These are phyloP conservation scores for Bovichtus variegatus DNA, from an alignment of 2,797 vertebrate genomes.

Conservation along the genomic window DNA sequence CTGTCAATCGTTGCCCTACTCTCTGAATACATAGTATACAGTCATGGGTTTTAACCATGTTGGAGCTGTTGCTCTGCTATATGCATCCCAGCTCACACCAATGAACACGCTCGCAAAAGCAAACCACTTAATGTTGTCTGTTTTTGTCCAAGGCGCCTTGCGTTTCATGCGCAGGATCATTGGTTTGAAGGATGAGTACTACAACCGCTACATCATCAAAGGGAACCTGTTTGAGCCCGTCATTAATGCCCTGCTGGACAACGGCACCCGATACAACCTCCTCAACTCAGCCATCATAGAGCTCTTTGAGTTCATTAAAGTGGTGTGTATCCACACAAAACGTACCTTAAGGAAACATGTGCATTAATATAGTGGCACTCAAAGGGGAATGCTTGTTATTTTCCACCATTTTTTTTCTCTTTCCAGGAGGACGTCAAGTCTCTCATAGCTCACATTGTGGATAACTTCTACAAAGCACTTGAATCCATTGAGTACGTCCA, in stretches of 20 bases:
- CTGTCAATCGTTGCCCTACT: not conserved
- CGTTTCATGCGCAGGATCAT: constrained; percentile 99
- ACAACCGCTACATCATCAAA: constrained; percentile 99
- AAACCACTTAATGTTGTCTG: not conserved
- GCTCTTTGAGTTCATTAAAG: constrained; percentile 98
- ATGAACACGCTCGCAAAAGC: not conserved
- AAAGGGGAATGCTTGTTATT: not conserved
- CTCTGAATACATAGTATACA: no score
- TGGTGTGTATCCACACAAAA: constrained; percentile 85
- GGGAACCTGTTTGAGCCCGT: constrained; percentile 99
- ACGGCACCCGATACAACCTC: constrained; percentile 97
- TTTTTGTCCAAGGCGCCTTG: constrained; percentile 89
- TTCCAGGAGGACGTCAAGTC: constrained; percentile 97
- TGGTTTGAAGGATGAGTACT: constrained; percentile 98
- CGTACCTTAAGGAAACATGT: not conserved
- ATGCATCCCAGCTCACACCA: not conserved
- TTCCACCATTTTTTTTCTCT: not conserved
- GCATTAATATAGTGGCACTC: not conserved
- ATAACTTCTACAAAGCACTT: constrained; percentile 99
- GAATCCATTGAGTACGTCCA: constrained; percentile 99
- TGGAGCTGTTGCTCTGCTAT: not conserved
- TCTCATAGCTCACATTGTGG: constrained; percentile 98
- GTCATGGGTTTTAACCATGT: not conserved
- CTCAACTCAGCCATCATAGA: constrained; percentile 98
- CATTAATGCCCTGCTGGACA: constrained; percentile 97